Evolutionary conservation across 2,888 invertebrate genomes (phyloP).

Genomic region (Drosophila maculinotata): DNA sequence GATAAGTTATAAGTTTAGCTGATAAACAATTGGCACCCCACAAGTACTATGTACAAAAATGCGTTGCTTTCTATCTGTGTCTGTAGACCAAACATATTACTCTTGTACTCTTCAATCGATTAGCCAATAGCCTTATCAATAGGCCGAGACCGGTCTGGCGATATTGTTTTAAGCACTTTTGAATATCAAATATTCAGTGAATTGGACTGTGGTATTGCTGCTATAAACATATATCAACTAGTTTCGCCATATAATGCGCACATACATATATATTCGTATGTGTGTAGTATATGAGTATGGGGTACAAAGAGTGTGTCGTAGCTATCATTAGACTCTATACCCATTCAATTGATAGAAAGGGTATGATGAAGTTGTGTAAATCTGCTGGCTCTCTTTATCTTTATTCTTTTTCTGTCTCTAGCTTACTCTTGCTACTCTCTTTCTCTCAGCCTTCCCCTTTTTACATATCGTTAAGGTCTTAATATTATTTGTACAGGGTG

Average conservation of each 20-base stretch:
- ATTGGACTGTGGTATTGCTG: conserved; percentile 7
- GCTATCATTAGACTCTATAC: neutral
- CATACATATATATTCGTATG: neutral
- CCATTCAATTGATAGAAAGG: neutral
- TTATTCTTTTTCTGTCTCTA: no score
- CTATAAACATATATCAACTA: conserved; percentile 19
- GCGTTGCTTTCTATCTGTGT: neutral
- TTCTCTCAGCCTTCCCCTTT: no score
- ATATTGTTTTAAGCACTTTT: neutral
- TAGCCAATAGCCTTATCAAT: conserved; percentile 19
- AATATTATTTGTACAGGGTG: neutral
- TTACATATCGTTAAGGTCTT: no score
- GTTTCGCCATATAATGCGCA: neutral
- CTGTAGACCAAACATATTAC: conserved; percentile 2
- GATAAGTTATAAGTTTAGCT: conserved; percentile 41
- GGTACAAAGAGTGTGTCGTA: conserved; percentile 27
- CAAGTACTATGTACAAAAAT: conserved; percentile 3
- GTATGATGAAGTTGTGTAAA: neutral
- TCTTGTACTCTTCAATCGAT: no score
- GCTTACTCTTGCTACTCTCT: no score
- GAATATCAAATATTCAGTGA: conserved; percentile 6
- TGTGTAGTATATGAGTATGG: neutral
- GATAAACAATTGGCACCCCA: conserved; percentile 30
- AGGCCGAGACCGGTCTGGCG: conserved; percentile 19
- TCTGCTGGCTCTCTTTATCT: neutral